These are phyloP conservation scores for Petroica traversi DNA, from an alignment of 2,113 vertebrate species.

Conservation along the genomic window DNA sequence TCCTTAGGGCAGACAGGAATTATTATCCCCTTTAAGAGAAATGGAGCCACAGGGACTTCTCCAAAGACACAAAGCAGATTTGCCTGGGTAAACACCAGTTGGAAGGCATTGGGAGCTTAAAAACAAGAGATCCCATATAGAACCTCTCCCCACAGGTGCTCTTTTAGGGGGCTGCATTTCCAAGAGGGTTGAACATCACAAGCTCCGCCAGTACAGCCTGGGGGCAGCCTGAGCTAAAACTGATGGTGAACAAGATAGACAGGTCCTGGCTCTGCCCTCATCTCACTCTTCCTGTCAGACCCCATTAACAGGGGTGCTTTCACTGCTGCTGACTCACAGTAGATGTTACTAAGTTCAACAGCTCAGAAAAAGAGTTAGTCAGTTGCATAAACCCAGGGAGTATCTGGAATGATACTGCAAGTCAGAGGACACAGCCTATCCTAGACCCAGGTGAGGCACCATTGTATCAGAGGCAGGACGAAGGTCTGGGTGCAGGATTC, in stretches of 20 bases:
- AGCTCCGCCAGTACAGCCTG: not conserved
- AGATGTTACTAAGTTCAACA: not conserved
- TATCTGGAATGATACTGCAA: not conserved
- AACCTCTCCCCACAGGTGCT: not conserved
- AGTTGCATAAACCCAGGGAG: not conserved
- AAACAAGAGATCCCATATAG: not conserved
- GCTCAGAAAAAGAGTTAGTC: not conserved
- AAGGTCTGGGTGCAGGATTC: not conserved
- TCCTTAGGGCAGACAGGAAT: not conserved
- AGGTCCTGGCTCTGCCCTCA: not conserved
- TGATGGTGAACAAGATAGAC: not conserved
- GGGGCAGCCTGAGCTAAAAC: not conserved
- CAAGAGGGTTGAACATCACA: fast-evolving
- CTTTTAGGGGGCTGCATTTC: not conserved
- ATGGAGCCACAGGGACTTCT: not conserved
- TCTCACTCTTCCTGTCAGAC: not conserved
- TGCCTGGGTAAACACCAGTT: not conserved
- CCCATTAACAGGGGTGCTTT: not conserved
- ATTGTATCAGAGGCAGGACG: fast-evolving
- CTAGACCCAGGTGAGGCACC: not conserved
- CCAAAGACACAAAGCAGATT: not conserved
- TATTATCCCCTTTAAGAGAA: not conserved
- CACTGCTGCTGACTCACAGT: not conserved
- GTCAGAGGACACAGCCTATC: not conserved
- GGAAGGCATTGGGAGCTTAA: not conserved